Conservation (phyloP, 2,113 vertebrate genomes). For the Centropus bengalensis region DNA sequence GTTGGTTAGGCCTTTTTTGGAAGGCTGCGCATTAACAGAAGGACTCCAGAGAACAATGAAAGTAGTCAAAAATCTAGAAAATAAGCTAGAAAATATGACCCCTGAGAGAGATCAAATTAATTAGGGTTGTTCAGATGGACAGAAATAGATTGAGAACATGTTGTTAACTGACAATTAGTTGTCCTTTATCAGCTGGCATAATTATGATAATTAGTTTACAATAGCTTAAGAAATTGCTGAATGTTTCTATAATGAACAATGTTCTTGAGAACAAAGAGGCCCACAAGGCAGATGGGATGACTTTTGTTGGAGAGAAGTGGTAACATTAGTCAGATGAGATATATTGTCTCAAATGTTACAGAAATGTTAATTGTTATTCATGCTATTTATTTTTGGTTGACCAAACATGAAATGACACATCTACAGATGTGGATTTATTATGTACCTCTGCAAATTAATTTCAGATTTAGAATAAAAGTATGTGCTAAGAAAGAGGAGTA, state of each 20-base stretch:
- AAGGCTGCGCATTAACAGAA: neutral
- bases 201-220: neutral
- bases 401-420: neutral
- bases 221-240: neutral
- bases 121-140: neutral
- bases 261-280: neutral
- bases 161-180: neutral
- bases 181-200: neutral
- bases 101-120: neutral
- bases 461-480: neutral
- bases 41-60: neutral
- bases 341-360: neutral
- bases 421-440: neutral
- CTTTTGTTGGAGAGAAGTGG: neutral
- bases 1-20: neutral
- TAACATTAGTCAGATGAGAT: neutral
- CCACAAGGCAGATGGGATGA: neutral
- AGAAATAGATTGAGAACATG: neutral
- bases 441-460: neutral
- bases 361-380: neutral
- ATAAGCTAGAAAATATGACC: neutral
- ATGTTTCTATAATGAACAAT: neutral
- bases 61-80: neutral
- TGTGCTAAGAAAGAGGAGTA: rapidly evolving
- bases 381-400: neutral